Evolutionary conservation across 1,140 invertebrate genomes (phyloP).

Genomic region (Arion vulgaris): DNA sequence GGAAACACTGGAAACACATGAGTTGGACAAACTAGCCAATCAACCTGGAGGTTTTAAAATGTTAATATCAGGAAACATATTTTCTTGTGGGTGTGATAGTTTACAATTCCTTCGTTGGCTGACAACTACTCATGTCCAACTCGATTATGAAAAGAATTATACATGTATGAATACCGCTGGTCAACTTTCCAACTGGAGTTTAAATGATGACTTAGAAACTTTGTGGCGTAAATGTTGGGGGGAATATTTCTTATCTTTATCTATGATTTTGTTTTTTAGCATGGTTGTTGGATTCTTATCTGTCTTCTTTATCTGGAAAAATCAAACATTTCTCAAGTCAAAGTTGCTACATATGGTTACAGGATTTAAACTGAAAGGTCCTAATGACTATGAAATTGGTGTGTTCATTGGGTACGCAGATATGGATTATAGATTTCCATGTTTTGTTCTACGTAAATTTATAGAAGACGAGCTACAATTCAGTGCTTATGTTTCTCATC

Average conservation of each 20-base stretch:
- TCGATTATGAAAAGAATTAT: constrained; percentile 6
- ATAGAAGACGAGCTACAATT: constrained; percentile 11
- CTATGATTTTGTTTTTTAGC: background rate
- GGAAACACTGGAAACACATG: background rate
- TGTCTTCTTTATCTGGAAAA: background rate
- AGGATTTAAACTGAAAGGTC: background rate
- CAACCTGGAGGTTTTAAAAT: background rate
- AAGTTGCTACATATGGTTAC: background rate
- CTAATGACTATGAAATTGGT: background rate
- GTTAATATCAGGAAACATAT: background rate
- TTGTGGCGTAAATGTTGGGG: constrained; percentile 27
- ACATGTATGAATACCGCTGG: constrained; percentile 13
- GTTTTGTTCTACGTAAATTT: background rate
- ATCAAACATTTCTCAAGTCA: background rate
- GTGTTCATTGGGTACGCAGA: constrained; percentile 27
- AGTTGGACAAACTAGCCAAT: background rate
- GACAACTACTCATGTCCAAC: background rate
- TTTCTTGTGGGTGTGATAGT: constrained; percentile 22
- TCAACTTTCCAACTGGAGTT: background rate
- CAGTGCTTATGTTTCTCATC: background rate
- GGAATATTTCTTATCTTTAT: background rate
- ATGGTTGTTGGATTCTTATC: background rate
- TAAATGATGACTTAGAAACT: background rate
- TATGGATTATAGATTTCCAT: constrained; percentile 5
- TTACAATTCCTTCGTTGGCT: constrained; percentile 1